Percentiles rank a stretch among this genome's conserved stretches.
phyloP scores from a whole-genome alignment of 2,797 vertebrate species.

The Pachyuromys duprasi region DNA sequence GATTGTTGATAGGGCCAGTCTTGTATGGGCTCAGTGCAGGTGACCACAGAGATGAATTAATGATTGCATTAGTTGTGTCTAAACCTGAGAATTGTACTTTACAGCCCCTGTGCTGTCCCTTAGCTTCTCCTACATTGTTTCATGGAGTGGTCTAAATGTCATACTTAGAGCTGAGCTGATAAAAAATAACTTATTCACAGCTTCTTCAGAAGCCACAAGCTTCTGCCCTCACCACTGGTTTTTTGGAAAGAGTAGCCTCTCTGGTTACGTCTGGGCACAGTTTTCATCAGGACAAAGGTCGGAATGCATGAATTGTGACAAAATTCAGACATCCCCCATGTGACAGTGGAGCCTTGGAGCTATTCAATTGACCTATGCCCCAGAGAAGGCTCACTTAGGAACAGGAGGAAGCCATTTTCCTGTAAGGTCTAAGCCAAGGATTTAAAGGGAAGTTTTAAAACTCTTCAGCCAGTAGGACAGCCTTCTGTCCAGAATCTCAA shows the following conservation, averaged over 20 bases:
- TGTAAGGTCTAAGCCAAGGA: conserved; percentile 86
- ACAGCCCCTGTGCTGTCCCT: background rate
- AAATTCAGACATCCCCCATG: conserved; percentile 84
- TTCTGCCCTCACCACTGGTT: background rate
- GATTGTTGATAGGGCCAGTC: background rate
- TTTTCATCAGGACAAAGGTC: background rate
- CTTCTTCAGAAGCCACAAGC: background rate
- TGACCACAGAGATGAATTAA: background rate
- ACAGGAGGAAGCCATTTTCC: conserved; percentile 90
- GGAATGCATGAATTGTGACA: conserved; percentile 87
- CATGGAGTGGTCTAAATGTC: background rate
- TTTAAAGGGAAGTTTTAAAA: background rate
- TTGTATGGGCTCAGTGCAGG: background rate
- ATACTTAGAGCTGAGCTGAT: background rate
- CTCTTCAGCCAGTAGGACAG: background rate
- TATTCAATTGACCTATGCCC: conserved; percentile 80
- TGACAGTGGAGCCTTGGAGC: conserved; percentile 76
- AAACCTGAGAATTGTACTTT: background rate
- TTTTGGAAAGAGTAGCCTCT: background rate
- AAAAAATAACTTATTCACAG: background rate
- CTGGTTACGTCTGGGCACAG: background rate
- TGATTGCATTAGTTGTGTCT: background rate
- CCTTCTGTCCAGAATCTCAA: background rate
- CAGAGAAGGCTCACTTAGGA: conserved; percentile 89
- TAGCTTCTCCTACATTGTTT: background rate